These are phyloP conservation scores for Andrena camellia DNA, from an alignment of 2,888 invertebrate genomes.

Conservation along the genomic window DNA sequence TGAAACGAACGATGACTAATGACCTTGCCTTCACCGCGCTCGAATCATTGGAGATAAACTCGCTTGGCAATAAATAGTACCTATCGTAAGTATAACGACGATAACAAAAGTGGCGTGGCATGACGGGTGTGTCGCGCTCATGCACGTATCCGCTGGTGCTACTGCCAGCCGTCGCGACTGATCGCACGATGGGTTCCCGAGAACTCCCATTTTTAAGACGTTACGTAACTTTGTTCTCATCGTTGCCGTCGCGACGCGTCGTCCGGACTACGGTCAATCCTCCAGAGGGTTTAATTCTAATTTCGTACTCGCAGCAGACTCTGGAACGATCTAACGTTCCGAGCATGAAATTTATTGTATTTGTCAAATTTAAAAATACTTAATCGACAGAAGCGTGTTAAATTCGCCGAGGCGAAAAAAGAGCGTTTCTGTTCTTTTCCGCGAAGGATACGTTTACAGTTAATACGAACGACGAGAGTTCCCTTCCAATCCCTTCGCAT, in stretches of 20 bases:
- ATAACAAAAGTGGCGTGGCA: background rate
- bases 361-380: background rate
- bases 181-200: conserved; percentile 9
- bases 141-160: background rate
- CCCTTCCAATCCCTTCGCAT: background rate
- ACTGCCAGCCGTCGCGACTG: no score
- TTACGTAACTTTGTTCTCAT: conserved; percentile 30
- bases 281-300: background rate
- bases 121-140: conserved; percentile 21
- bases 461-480: background rate
- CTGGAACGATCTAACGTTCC: no score
- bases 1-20: conserved; percentile 39
- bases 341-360: background rate
- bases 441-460: no score
- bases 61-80: conserved; percentile 10
- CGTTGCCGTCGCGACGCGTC: no score
- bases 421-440: background rate
- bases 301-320: no score
- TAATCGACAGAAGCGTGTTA: background rate
- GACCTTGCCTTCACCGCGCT: conserved; percentile 1
- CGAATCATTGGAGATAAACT: conserved; percentile 11
- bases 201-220: conserved; percentile 19
- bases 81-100: background rate
- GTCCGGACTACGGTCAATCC: background rate
- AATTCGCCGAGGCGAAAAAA: background rate